Evolutionary conservation across 1,140 invertebrate genomes (phyloP).

Genomic region (Pollicipes pollicipes): DNA sequence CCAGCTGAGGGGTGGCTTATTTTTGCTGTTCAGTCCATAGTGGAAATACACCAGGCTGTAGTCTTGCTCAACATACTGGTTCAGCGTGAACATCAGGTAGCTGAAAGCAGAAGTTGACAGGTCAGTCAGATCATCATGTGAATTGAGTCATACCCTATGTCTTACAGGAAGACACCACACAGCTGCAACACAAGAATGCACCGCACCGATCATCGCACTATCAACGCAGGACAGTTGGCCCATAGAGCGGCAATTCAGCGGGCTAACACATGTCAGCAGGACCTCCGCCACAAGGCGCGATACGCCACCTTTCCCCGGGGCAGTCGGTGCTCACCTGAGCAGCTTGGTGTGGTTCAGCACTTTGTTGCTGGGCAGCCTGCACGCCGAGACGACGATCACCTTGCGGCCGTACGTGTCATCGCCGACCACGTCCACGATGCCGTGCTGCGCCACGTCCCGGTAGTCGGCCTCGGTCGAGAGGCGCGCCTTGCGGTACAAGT

Average conservation of each 20-base stretch:
- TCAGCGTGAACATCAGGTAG: slow-evolving; percentile 84
- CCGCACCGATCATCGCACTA: too few species aligned
- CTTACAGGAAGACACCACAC: background rate
- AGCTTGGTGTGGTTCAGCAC: slow-evolving; percentile 64
- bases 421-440: slow-evolving; percentile 75
- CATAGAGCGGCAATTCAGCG: too few species aligned
- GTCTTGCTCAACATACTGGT: slow-evolving; percentile 96
- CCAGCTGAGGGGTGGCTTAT: slow-evolving; percentile 90
- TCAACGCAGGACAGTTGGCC: too few species aligned
- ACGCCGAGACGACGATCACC: slow-evolving; percentile 87
- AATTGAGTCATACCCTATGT: background rate
- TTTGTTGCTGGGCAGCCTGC: slow-evolving; percentile 71
- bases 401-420: slow-evolving; percentile 79
- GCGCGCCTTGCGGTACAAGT: slow-evolving; percentile 27
- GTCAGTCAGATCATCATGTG: background rate
- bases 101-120: slow-evolving; percentile 33
- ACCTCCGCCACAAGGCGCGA: too few species aligned
- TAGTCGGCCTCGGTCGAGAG: slow-evolving; percentile 37
- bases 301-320: too few species aligned
- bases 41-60: slow-evolving; percentile 99
- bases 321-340: slow-evolving; percentile 44
- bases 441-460: slow-evolving; percentile 57
- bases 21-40: slow-evolving; percentile 86
- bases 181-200: background rate
- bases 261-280: too few species aligned